Evolutionary conservation across 1,140 invertebrate species (phyloP).

Genomic region (Bombus polaris): DNA sequence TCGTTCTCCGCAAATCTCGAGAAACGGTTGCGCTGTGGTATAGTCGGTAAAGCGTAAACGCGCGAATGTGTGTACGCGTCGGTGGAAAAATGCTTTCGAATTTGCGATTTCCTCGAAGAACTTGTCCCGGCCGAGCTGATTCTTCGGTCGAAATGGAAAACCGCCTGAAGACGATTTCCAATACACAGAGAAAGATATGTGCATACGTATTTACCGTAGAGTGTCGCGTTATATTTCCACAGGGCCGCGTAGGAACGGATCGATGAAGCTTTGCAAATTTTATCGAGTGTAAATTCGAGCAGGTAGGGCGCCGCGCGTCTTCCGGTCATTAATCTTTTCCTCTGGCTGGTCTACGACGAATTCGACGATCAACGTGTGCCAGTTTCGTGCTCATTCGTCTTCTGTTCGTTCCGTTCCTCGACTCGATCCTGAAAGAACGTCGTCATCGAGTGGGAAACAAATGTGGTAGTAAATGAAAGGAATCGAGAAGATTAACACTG

Average conservation of each 20-base stretch:
- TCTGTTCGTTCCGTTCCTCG: slow-evolving; percentile 8
- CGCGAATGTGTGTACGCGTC: neutral
- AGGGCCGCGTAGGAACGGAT: slow-evolving; percentile 34
- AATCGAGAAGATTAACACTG: too few relatives aligned
- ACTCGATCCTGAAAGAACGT: neutral
- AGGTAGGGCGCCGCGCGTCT: slow-evolving; percentile 56
- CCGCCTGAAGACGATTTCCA: slow-evolving; percentile 42
- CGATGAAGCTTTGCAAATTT: slow-evolving; percentile 62
- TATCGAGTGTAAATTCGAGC: slow-evolving; percentile 69
- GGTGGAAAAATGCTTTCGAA: slow-evolving; percentile 55
- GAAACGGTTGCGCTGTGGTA: neutral
- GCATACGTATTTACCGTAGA: slow-evolving; percentile 47
- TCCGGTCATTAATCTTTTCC: slow-evolving; percentile 71
- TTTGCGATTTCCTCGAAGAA: slow-evolving; percentile 57
- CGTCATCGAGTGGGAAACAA: neutral
- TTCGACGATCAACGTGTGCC: slow-evolving; percentile 61
- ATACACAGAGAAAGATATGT: slow-evolving; percentile 14
- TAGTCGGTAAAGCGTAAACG: slow-evolving; percentile 33
- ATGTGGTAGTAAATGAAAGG: neutral
- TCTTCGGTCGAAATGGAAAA: slow-evolving; percentile 56
- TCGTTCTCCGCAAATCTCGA: slow-evolving; percentile 49
- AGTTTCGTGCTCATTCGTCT: slow-evolving; percentile 34
- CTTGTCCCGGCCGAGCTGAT: slow-evolving; percentile 35
- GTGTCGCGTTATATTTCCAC: slow-evolving; percentile 59
- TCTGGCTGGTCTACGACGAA: slow-evolving; percentile 47